Percentiles rank a stretch among this genome's conserved stretches.
These are phyloP conservation scores for Sebastes ruberrimus DNA, from an alignment of 2,797 vertebrate genomes.

Conservation along the genomic window DNA sequence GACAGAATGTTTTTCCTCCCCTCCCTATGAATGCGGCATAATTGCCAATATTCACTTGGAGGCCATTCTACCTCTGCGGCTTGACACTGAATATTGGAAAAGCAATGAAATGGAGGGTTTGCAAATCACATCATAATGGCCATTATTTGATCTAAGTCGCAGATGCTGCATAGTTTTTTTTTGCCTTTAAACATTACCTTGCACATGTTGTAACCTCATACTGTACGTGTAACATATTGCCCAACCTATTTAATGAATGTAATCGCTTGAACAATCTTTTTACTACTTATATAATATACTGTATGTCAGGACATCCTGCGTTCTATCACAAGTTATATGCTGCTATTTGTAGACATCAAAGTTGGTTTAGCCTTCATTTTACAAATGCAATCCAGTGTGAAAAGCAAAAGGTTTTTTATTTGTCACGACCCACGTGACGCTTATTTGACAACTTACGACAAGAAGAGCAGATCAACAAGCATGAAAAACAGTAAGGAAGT, in stretches of 20 bases:
- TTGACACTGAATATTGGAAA: slow-evolving; percentile 67
- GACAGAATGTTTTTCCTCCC: slow-evolving; percentile 58
- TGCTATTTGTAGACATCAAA: not conserved
- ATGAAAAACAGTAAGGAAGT: not conserved
- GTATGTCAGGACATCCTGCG: not conserved
- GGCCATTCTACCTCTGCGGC: slow-evolving; percentile 45
- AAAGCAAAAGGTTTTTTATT: not conserved
- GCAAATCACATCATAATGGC: slow-evolving; percentile 58
- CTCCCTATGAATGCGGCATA: slow-evolving; percentile 39
- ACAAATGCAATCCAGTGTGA: not conserved
- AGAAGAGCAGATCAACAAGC: not conserved
- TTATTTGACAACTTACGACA: not conserved
- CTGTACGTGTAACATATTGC: not conserved
- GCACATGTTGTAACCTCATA: not conserved
- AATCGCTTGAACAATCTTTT: not conserved
- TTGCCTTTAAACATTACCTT: slow-evolving; percentile 12
- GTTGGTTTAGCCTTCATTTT: not conserved
- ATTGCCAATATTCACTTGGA: slow-evolving; percentile 61
- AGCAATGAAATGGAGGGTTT: slow-evolving; percentile 66
- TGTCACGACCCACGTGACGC: not conserved
- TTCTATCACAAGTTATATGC: not conserved
- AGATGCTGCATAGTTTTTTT: slow-evolving; percentile 38
- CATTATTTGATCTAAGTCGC: slow-evolving; percentile 51
- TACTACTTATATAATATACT: not conserved
- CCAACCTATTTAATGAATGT: not conserved